Percentiles rank a stretch among this genome's conserved stretches.
phyloP scores from a whole-genome alignment of 1,140 invertebrate genomes.

The Zaprionus davidi region DNA sequence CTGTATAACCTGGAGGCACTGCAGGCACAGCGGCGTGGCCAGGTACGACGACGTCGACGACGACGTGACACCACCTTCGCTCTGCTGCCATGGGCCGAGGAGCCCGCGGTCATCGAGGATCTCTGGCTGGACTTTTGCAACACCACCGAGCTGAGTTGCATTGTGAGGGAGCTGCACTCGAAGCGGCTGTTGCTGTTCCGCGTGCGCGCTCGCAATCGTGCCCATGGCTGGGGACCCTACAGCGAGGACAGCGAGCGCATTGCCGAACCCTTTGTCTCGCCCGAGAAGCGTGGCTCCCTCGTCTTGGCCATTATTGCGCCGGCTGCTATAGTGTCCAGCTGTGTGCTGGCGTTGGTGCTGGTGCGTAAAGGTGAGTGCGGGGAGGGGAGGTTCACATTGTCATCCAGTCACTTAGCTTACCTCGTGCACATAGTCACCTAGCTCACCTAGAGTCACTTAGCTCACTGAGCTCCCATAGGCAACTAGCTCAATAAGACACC shows the following conservation, averaged over 20 bases:
- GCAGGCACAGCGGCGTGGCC: conserved; percentile 48
- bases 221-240: conserved; percentile 91
- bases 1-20: conserved; percentile 87
- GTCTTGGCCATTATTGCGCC: conserved; percentile 86
- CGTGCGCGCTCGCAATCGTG: conserved; percentile 90
- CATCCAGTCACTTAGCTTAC: too few species aligned
- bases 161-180: conserved; percentile 88
- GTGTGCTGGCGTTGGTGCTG: conserved; percentile 84
- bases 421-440: too few species aligned
- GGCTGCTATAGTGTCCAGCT: conserved; percentile 84
- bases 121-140: conserved; percentile 92
- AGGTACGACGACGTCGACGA: conserved; percentile 12
- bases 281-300: conserved; percentile 83
- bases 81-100: conserved; percentile 68
- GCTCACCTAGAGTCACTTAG: too few species aligned
- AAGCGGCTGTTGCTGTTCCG: conserved; percentile 89
- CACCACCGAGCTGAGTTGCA: conserved; percentile 91
- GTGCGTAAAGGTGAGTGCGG: conserved; percentile 81
- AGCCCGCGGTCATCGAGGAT: conserved; percentile 83
- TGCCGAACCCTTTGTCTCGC: conserved; percentile 81
- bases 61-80: conserved; percentile 36
- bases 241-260: conserved; percentile 87
- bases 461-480: too few species aligned
- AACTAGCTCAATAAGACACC: too few species aligned
- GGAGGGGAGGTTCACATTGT: too few species aligned